Evolutionary conservation across 2,113 vertebrate species (phyloP).

Genomic region (Syrrhaptes paradoxus): DNA sequence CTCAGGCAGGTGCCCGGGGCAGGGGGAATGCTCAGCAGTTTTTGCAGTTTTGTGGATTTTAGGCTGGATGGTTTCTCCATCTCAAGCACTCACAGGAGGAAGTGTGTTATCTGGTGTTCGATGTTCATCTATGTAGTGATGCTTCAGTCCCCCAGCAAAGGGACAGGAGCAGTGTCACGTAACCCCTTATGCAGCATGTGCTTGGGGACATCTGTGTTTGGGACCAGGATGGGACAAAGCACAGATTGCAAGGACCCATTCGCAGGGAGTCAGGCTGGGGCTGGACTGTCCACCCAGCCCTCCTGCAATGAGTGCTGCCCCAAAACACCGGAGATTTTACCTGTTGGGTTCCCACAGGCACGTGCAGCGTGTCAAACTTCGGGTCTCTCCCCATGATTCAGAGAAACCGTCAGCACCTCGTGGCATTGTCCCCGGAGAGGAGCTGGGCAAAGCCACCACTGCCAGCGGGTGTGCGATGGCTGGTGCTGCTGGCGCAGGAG

Average conservation of each 20-base stretch:
- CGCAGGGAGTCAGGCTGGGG: neutral
- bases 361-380: neutral
- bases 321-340: neutral
- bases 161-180: neutral
- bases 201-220: fast-evolving
- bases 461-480: neutral
- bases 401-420: fast-evolving
- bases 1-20: fast-evolving
- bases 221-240: fast-evolving
- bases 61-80: neutral
- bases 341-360: fast-evolving
- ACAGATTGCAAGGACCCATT: fast-evolving
- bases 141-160: neutral
- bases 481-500: neutral
- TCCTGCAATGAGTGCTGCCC: neutral
- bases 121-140: neutral
- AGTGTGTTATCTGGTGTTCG: fast-evolving
- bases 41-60: neutral
- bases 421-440: neutral
- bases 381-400: neutral
- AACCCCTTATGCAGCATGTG: fast-evolving
- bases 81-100: neutral
- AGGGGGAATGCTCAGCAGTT: fast-evolving
- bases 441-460: neutral
- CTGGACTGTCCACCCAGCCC: neutral